These are phyloP conservation scores for Diuraphis noxia DNA, from an alignment of 1,140 invertebrate species.

Conservation along the genomic window DNA sequence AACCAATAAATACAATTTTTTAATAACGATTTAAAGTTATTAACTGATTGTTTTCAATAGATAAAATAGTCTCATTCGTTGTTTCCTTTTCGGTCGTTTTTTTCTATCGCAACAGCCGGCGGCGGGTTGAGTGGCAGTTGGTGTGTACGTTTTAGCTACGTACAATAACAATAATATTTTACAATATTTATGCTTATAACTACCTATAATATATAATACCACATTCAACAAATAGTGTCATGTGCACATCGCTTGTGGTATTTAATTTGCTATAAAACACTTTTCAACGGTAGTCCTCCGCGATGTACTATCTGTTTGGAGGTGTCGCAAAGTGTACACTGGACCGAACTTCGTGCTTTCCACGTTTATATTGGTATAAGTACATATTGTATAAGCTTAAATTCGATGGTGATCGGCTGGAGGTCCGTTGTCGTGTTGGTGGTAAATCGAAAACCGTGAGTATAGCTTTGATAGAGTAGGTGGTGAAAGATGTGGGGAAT, in stretches of 20 bases:
- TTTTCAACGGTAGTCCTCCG: neutral
- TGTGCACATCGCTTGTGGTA: neutral
- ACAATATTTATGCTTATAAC: neutral
- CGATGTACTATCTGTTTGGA: neutral
- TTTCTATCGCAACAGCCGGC: neutral
- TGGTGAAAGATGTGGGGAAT: too few species aligned
- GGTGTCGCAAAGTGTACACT: neutral
- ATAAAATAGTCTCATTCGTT: constrained; percentile 24
- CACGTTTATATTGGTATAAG: neutral
- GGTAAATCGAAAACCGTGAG: neutral
- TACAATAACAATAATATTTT: neutral
- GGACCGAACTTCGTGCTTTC: neutral
- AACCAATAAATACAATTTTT: constrained; percentile 44
- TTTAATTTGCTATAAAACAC: neutral
- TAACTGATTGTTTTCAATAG: constrained; percentile 29
- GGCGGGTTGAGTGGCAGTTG: neutral
- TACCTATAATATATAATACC: neutral
- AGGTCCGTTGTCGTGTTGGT: neutral
- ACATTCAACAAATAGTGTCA: neutral
- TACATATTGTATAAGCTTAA: neutral
- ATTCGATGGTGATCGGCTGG: neutral
- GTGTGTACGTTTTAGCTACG: neutral
- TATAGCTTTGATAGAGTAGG: neutral
- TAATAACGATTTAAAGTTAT: constrained; percentile 36
- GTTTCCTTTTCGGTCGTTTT: constrained; percentile 24